These are phyloP conservation scores for Tyria jacobaeae DNA, from an alignment of 2,888 invertebrate species.

Conservation along the genomic window DNA sequence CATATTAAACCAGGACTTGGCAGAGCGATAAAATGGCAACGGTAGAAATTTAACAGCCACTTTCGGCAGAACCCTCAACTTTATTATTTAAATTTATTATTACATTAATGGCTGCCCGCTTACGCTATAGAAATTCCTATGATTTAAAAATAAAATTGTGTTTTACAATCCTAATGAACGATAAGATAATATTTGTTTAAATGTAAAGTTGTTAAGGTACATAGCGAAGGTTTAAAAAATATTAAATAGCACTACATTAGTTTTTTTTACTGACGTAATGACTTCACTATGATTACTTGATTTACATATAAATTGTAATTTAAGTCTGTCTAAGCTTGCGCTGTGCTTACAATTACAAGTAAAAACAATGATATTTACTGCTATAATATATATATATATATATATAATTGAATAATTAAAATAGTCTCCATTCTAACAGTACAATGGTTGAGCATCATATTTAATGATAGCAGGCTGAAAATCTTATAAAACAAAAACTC, in stretches of 20 bases:
- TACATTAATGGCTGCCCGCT: slow-evolving; percentile 47
- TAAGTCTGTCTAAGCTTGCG: no score
- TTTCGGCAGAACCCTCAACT: slow-evolving; percentile 69
- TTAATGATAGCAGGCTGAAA: slow-evolving; percentile 36
- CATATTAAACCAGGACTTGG: slow-evolving; percentile 77
- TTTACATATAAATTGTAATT: no score
- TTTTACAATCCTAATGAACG: slow-evolving; percentile 6
- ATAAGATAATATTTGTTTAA: not conserved
- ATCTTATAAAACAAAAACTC: slow-evolving; percentile 69
- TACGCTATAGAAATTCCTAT: slow-evolving; percentile 29
- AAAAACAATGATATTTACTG: no score
- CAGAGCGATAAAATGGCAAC: slow-evolving; percentile 82
- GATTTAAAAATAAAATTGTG: slow-evolving; percentile 11
- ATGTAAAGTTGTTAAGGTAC: not conserved
- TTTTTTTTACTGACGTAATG: not conserved
- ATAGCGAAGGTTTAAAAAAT: not conserved
- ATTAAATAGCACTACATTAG: not conserved
- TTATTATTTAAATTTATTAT: slow-evolving; percentile 54
- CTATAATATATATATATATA: no score
- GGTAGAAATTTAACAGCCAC: slow-evolving; percentile 78
- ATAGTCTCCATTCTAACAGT: no score
- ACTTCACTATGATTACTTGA: no score
- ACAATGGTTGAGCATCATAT: slow-evolving; percentile 30
- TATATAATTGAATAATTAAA: no score
- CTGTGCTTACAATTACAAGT: no score